These are phyloP conservation scores for Leptopterna dolabrata DNA, from an alignment of 2,888 invertebrate genomes.

Conservation along the genomic window DNA sequence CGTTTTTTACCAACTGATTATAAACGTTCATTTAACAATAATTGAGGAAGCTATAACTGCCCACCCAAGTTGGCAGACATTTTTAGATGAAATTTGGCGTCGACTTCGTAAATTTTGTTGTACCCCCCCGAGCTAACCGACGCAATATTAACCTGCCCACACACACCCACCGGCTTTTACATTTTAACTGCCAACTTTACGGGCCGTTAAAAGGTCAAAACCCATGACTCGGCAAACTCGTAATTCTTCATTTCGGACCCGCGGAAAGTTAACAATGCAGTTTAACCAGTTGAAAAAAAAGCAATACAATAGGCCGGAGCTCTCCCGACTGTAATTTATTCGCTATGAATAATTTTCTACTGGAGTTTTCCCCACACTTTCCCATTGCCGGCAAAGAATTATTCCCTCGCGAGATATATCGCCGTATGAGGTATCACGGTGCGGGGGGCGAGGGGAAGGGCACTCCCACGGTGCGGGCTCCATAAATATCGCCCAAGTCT, in stretches of 20 bases:
- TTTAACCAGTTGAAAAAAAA: constrained; percentile 46
- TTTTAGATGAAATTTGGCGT: no score
- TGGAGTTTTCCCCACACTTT: constrained; percentile 46
- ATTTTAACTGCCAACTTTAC: background rate
- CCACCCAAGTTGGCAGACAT: no score
- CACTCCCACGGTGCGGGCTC: constrained; percentile 23
- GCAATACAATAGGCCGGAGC: constrained; percentile 27
- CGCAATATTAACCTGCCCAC: background rate
- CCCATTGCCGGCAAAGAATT: constrained; percentile 31
- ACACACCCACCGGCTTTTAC: background rate
- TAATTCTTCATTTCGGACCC: constrained; percentile 15
- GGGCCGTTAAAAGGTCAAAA: constrained; percentile 25
- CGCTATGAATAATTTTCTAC: constrained; percentile 45
- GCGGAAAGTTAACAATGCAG: constrained; percentile 38
- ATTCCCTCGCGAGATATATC: constrained; percentile 41
- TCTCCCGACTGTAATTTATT: constrained; percentile 35
- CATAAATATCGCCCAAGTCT: constrained; percentile 38
- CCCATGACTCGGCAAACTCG: background rate
- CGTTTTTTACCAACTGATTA: no score
- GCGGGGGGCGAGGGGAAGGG: background rate
- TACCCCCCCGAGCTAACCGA: background rate
- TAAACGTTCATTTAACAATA: no score
- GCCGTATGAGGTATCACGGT: constrained; percentile 35
- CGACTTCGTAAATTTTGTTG: background rate
- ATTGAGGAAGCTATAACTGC: background rate